Conservation (phyloP, 1,140 invertebrate genomes). For the Pseudomyrmex dendroicus region DNA sequence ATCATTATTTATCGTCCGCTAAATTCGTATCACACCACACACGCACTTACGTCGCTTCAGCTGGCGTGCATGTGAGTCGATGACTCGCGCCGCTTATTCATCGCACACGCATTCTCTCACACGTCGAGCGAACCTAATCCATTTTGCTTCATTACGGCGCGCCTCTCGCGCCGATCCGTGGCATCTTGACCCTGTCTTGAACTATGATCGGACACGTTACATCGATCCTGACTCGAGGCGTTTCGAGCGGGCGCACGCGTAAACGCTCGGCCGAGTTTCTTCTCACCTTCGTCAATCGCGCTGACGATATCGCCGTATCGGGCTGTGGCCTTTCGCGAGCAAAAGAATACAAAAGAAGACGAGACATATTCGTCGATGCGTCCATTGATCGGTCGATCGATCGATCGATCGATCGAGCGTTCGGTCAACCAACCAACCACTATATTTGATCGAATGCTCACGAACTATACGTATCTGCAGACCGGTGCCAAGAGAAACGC, state of each 20-base stretch:
- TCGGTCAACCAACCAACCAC: not conserved
- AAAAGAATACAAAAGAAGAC: conserved; percentile 21
- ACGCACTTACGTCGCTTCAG: not conserved
- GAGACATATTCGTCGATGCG: not conserved
- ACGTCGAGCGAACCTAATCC: conserved; percentile 57
- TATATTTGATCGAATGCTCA: conserved; percentile 39
- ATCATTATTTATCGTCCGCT: conserved; percentile 73
- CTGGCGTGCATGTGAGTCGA: conserved; percentile 6
- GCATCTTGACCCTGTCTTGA: conserved; percentile 71
- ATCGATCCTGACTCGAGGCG: conserved; percentile 65
- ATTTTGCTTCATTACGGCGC: conserved; percentile 73
- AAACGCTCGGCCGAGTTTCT: conserved; percentile 58
- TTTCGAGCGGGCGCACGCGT: conserved; percentile 44
- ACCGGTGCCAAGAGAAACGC: conserved; percentile 43
- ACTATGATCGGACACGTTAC: conserved; percentile 70
- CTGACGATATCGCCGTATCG: conserved; percentile 55
- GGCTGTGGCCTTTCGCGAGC: conserved; percentile 42
- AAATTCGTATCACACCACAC: conserved; percentile 61
- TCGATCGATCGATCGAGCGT: conserved; percentile 4
- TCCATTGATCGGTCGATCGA: conserved; percentile 5
- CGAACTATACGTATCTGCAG: conserved; percentile 49
- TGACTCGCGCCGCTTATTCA: not conserved
- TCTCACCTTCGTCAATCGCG: conserved; percentile 64
- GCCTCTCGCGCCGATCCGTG: conserved; percentile 55
- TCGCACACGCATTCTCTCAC: conserved; percentile 22